A percentile compares a stretch with the other conserved stretches of the same genome.
Conservation (phyloP, 1,140 invertebrate genomes). For the Pseudobourletiella spinata region DNA sequence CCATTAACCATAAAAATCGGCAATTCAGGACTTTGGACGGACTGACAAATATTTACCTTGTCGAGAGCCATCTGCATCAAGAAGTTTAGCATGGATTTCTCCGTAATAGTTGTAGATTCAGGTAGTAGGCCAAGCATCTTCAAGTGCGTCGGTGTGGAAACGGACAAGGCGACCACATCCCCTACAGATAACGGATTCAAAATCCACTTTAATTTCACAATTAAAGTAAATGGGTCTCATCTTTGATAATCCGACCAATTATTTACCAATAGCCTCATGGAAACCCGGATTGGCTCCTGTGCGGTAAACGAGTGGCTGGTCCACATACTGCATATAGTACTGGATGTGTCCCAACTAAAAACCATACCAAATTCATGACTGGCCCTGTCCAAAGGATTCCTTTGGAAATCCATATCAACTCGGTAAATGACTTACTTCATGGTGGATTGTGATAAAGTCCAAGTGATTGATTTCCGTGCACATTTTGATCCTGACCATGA, state of each 20-base stretch:
- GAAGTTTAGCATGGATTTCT: slow-evolving; percentile 43
- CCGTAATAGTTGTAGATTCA: slow-evolving; percentile 35
- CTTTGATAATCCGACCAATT: background rate
- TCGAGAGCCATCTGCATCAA: slow-evolving; percentile 53
- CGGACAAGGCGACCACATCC: slow-evolving; percentile 77
- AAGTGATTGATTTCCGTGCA: slow-evolving; percentile 82
- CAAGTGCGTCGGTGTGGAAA: slow-evolving; percentile 71
- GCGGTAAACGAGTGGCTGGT: slow-evolving; percentile 72
- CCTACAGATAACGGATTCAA: slow-evolving; percentile 44
- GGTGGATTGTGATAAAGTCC: slow-evolving; percentile 81
- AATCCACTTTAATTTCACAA: background rate
- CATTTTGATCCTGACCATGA: slow-evolving; percentile 94
- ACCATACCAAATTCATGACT: background rate
- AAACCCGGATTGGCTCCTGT: slow-evolving; percentile 85
- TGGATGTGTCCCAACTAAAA: slow-evolving; percentile 40
- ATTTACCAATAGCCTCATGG: slow-evolving; percentile 27
- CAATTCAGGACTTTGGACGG: background rate
- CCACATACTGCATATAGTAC: slow-evolving; percentile 76
- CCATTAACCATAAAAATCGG: no score
- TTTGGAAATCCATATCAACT: no score
- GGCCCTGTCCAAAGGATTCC: no score
- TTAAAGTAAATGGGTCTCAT: background rate
- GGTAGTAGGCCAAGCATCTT: slow-evolving; percentile 67
- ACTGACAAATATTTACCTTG: slow-evolving; percentile 16
- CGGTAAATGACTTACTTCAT: slow-evolving; percentile 52